phyloP scores from a whole-genome alignment of 2,888 invertebrate genomes.

The Nesidiocoris tenuis region DNA sequence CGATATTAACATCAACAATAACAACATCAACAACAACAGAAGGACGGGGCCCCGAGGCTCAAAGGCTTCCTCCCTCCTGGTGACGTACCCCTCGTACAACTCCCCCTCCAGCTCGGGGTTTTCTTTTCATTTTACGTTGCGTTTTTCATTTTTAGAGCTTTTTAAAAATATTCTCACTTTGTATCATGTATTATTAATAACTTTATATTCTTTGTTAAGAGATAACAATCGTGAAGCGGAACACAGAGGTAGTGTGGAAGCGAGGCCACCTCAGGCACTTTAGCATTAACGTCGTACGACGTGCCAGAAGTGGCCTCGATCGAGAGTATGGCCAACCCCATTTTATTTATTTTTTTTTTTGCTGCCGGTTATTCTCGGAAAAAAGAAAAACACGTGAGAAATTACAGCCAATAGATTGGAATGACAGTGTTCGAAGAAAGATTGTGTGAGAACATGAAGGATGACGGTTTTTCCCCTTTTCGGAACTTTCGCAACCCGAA shows the following conservation, averaged over 20 bases:
- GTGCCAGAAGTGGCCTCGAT: not conserved
- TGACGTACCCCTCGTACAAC: constrained; percentile 40
- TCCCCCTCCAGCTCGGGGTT: constrained; percentile 38
- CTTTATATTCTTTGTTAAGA: not conserved
- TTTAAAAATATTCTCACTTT: not conserved
- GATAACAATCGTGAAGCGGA: not conserved
- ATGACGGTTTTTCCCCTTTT: not conserved
- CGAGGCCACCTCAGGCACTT: not conserved
- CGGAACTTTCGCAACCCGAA: not conserved
- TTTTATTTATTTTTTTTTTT: no score
- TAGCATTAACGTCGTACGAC: not conserved
- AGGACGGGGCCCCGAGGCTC: constrained; percentile 43
- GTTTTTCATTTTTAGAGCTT: not conserved
- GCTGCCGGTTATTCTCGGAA: not conserved
- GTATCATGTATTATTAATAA: not conserved
- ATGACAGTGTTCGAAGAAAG: not conserved
- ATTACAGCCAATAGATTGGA: not conserved
- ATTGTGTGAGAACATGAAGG: not conserved
- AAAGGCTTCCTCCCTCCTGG: constrained; percentile 43
- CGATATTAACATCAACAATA: constrained; percentile 8
- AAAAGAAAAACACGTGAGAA: not conserved
- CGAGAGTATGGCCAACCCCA: not conserved
- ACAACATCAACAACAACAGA: constrained; percentile 28
- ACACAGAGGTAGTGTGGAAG: not conserved
- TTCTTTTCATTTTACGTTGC: not conserved